These are phyloP conservation scores for Cosmia trapezina DNA, from an alignment of 2,888 invertebrate genomes.

Conservation along the genomic window DNA sequence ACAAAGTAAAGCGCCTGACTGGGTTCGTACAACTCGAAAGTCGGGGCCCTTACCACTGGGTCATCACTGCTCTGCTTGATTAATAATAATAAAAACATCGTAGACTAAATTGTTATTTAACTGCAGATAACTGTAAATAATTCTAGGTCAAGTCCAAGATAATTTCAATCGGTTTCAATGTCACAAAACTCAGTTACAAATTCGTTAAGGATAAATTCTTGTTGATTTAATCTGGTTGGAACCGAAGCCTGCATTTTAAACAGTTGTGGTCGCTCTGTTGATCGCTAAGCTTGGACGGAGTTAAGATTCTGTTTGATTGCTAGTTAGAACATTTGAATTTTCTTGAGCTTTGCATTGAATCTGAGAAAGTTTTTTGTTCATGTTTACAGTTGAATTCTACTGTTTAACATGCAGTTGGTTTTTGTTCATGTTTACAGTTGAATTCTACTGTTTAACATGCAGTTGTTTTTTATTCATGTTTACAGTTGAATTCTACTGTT, in stretches of 20 bases:
- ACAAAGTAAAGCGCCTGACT: too few relatives aligned
- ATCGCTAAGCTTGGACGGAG: constrained; percentile 31
- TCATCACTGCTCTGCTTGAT: background rate
- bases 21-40: too few relatives aligned
- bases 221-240: constrained; percentile 52
- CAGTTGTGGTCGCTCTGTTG: constrained; percentile 53
- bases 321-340: constrained; percentile 38
- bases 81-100: background rate
- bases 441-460: background rate
- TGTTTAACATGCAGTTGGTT: too few relatives aligned
- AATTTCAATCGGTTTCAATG: constrained; percentile 29
- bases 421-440: too few relatives aligned
- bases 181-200: constrained; percentile 49
- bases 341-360: constrained; percentile 21
- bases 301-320: constrained; percentile 47
- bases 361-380: constrained; percentile 3
- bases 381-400: background rate
- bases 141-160: constrained; percentile 19
- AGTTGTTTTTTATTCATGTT: background rate
- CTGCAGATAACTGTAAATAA: constrained; percentile 17
- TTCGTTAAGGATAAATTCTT: constrained; percentile 58
- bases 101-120: background rate
- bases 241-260: constrained; percentile 57
- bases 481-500: too few relatives aligned
- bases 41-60: too few relatives aligned